Percentiles rank a stretch among this genome's conserved stretches.
Conservation (phyloP, 2,888 invertebrate species). For the Torymus texanus region DNA sequence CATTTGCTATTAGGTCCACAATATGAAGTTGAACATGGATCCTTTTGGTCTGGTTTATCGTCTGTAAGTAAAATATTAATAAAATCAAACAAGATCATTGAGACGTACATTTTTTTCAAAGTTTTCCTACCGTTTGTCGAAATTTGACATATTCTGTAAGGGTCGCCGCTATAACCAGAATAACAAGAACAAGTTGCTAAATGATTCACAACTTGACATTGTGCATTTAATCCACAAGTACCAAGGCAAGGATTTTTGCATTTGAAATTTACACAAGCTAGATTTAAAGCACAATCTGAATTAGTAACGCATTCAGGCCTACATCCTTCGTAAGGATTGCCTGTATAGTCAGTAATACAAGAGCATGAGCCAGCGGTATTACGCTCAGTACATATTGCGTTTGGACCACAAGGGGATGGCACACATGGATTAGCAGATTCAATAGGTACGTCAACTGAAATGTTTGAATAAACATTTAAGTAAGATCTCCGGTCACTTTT, state of each 20-base stretch:
- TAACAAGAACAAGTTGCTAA: constrained; percentile 79
- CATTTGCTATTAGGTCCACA: constrained; percentile 78
- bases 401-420: constrained; percentile 85
- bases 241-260: constrained; percentile 89
- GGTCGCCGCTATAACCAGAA: constrained; percentile 77
- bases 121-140: constrained; percentile 29
- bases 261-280: constrained; percentile 87
- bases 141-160: constrained; percentile 75
- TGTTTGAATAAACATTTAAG: background rate
- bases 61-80: constrained; percentile 60
- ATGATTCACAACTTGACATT: constrained; percentile 86
- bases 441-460: constrained; percentile 22
- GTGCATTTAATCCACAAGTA: constrained; percentile 85
- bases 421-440: constrained; percentile 77
- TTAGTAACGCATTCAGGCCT: constrained; percentile 89
- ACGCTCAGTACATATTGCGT: constrained; percentile 82
- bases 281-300: constrained; percentile 84
- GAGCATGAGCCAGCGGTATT: constrained; percentile 77
- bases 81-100: background rate
- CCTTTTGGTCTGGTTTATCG: constrained; percentile 67
- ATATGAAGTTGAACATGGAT: constrained; percentile 82
- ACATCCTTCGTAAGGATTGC: constrained; percentile 79
- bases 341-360: constrained; percentile 72
- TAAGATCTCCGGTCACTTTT: no score
- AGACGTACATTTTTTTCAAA: no score